Percentiles rank a stretch among this genome's conserved stretches.
These are phyloP conservation scores for Magallana gigas DNA, from an alignment of 1,140 invertebrate genomes.

Conservation along the genomic window DNA sequence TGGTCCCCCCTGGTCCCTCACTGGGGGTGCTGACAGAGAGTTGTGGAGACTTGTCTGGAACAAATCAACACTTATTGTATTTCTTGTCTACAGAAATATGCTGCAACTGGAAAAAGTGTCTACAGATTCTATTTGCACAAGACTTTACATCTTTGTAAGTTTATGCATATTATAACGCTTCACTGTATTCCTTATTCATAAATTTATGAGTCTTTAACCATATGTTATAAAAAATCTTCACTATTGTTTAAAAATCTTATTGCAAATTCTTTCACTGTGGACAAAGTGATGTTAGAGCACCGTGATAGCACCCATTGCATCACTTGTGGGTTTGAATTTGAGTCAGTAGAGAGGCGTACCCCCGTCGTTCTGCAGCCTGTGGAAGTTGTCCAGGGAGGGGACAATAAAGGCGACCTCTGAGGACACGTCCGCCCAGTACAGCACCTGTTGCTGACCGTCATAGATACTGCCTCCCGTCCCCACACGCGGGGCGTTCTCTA, in stretches of 20 bases:
- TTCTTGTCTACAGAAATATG: no score
- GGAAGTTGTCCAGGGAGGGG: constrained; percentile 83
- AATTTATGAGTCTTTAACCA: no score
- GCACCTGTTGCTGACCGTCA: constrained; percentile 86
- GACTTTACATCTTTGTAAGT: no score
- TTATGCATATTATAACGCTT: no score
- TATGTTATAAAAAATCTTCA: no score
- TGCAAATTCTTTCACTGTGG: no score
- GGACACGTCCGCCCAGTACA: constrained; percentile 98
- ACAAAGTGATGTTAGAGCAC: no score
- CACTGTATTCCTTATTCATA: no score
- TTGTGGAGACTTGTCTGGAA: constrained; percentile 66
- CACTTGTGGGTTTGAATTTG: no score
- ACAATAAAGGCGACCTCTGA: constrained; percentile 97
- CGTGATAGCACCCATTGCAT: no score
- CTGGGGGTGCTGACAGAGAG: constrained; percentile 45
- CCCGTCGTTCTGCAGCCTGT: constrained; percentile 59
- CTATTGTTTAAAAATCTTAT: no score
- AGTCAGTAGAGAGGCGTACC: constrained; percentile 47
- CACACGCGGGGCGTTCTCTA: constrained; percentile 75
- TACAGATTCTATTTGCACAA: not conserved
- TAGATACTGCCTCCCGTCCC: constrained; percentile 84
- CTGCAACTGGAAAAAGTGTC: not conserved
- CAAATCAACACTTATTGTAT: not conserved
- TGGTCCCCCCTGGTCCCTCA: constrained; percentile 48